phyloP scores from a whole-genome alignment of 2,113 vertebrate species.

The Cyanistes caeruleus region DNA sequence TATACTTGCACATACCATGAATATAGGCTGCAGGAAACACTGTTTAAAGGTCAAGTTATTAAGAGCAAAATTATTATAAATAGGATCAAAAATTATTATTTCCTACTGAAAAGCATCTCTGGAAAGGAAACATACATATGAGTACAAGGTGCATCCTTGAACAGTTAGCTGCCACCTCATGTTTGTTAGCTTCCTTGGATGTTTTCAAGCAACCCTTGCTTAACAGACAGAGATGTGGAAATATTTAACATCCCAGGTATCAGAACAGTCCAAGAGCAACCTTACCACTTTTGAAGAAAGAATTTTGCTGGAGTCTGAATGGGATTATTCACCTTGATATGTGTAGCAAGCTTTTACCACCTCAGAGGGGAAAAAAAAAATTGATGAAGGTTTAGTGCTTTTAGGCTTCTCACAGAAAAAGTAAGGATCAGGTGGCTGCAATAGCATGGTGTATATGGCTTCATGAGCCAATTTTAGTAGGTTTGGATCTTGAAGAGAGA shows the following conservation, averaged over 20 bases:
- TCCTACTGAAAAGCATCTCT: neutral
- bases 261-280: neutral
- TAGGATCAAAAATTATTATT: neutral
- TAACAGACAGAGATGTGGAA: neutral
- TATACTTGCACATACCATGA: neutral
- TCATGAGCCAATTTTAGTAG: neutral
- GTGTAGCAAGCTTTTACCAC: neutral
- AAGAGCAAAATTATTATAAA: constrained; percentile 53
- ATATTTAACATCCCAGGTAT: neutral
- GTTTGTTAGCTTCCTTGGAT: neutral
- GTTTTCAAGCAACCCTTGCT: neutral
- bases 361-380: neutral
- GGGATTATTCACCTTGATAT: neutral
- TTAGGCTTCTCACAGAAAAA: neutral
- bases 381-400: neutral
- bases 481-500: neutral
- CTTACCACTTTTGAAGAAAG: neutral
- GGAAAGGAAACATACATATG: neutral
- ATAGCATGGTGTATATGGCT: too few species aligned
- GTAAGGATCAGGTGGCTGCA: neutral
- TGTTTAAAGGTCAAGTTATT: constrained; percentile 20
- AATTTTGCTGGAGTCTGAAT: neutral
- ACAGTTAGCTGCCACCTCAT: neutral
- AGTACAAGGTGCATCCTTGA: neutral
- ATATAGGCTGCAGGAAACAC: neutral